Evolutionary conservation across 2,888 invertebrate species (phyloP).

Genomic region (Xestia c-nigrum): DNA sequence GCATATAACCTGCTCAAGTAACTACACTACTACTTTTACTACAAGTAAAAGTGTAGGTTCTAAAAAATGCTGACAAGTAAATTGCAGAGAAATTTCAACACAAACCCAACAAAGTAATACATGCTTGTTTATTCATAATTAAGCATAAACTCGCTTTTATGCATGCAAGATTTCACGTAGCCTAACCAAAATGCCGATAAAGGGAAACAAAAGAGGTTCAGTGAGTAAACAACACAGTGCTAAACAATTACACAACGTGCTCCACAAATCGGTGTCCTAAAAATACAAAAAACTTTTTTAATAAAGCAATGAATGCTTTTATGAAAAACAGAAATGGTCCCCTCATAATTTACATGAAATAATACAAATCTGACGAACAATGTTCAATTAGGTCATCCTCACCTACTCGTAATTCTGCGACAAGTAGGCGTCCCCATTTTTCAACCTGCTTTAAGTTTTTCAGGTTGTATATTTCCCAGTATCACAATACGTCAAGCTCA

Average conservation of each 20-base stretch:
- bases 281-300: constrained; percentile 65
- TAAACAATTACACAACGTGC: constrained; percentile 27
- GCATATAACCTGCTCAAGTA: too few species aligned
- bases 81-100: not conserved
- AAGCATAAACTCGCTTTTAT: constrained; percentile 10
- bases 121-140: constrained; percentile 39
- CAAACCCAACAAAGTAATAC: constrained; percentile 3
- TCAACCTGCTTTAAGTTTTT: constrained; percentile 41
- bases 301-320: constrained; percentile 60
- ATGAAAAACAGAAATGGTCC: constrained; percentile 56
- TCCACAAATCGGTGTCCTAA: constrained; percentile 54
- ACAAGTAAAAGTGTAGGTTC: not conserved
- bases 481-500: constrained; percentile 44
- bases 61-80: not conserved
- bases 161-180: constrained; percentile 16
- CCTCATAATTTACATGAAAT: constrained; percentile 59
- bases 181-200: constrained; percentile 17
- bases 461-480: constrained; percentile 28
- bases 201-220: constrained; percentile 35
- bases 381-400: constrained; percentile 53
- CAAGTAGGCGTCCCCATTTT: constrained; percentile 33
- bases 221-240: constrained; percentile 35
- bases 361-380: constrained; percentile 58
- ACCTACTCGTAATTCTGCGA: constrained; percentile 40
- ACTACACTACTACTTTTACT: too few species aligned